A percentile compares a stretch with the other conserved stretches of the same genome.
phyloP scores from a whole-genome alignment of 1,140 invertebrate genomes.

The Sinonovacula constricta region DNA sequence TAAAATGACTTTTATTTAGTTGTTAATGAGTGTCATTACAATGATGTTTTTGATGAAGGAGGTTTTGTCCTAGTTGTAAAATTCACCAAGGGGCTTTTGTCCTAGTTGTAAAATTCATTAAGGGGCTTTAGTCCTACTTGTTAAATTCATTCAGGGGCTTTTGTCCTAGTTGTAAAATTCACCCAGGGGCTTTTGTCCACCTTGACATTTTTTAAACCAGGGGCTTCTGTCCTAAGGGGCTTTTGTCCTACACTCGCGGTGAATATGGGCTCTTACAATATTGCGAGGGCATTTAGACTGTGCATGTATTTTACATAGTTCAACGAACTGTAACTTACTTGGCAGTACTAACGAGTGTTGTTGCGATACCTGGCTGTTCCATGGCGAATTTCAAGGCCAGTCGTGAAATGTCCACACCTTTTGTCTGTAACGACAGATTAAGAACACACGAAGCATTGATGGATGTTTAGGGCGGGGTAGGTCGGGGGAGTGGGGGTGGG shows the following conservation, averaged over 20 bases:
- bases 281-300: not conserved
- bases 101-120: no score
- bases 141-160: no score
- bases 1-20: no score
- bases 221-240: no score
- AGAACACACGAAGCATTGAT: not conserved
- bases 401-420: constrained; percentile 72
- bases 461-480: not conserved
- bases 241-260: not conserved
- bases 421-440: constrained; percentile 65
- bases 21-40: no score
- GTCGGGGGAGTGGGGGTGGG: not conserved
- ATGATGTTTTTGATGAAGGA: no score
- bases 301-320: not conserved
- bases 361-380: constrained; percentile 63
- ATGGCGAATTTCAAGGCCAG: constrained; percentile 73
- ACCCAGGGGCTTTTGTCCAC: no score
- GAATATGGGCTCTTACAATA: not conserved
- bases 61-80: no score
- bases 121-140: no score
- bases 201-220: no score
- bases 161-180: no score
- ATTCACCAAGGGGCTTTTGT: no score
- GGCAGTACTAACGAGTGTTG: constrained; percentile 75
- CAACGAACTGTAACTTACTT: constrained; percentile 55